These are phyloP conservation scores for Agraylea sexmaculata DNA, from an alignment of 1,140 invertebrate genomes.

Conservation along the genomic window DNA sequence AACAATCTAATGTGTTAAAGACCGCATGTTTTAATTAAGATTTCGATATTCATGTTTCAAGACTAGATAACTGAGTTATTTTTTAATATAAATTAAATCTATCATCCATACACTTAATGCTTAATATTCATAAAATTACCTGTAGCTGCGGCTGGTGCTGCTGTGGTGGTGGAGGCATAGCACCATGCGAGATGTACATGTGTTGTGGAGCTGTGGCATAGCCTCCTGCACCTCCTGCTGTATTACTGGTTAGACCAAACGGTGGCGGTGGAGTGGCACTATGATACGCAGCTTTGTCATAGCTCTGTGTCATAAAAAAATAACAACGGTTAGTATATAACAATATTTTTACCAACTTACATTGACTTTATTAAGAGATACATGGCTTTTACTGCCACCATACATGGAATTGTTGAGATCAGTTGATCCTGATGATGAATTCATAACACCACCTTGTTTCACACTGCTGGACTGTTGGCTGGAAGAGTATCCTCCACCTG, in stretches of 20 bases:
- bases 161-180: conserved; percentile 31
- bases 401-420: conserved; percentile 34
- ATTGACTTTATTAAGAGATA: conserved; percentile 39
- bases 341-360: too few relatives aligned
- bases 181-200: conserved; percentile 29
- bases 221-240: conserved; percentile 8
- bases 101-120: too few relatives aligned
- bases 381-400: conserved; percentile 29
- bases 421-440: conserved; percentile 21
- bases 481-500: conserved; percentile 13
- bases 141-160: conserved; percentile 27
- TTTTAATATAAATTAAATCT: too few relatives aligned
- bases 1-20: too few relatives aligned
- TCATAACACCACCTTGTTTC: conserved; percentile 19
- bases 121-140: too few relatives aligned
- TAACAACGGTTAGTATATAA: not conserved
- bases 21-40: too few relatives aligned
- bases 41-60: too few relatives aligned
- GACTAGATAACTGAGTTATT: too few relatives aligned
- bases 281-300: conserved; percentile 39
- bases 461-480: conserved; percentile 13
- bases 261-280: conserved; percentile 35
- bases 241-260: conserved; percentile 13
- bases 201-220: conserved; percentile 28
- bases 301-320: conserved; percentile 27